phyloP scores from a whole-genome alignment of 2,888 invertebrate genomes.

The Metacarcinus magister region DNA sequence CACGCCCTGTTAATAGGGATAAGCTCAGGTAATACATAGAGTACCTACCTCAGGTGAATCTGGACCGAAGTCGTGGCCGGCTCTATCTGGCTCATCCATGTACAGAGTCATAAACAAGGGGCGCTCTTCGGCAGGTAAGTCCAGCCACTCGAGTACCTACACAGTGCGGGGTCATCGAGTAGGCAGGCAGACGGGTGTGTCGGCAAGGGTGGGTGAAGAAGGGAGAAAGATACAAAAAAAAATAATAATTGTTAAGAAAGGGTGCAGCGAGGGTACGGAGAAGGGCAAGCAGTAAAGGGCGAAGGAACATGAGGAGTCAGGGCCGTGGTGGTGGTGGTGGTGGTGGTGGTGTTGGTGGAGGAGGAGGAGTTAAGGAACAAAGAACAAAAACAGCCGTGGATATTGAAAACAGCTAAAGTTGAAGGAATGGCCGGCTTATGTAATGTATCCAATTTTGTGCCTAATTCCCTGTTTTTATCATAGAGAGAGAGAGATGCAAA shows the following conservation, averaged over 20 bases:
- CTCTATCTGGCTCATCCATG: constrained; percentile 84
- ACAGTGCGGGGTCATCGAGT: background rate
- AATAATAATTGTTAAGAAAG: background rate
- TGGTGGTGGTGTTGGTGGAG: background rate
- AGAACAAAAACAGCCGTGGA: background rate
- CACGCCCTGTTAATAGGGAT: background rate
- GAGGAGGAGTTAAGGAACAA: background rate
- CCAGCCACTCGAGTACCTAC: constrained; percentile 83
- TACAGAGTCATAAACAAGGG: constrained; percentile 84
- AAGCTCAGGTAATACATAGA: background rate
- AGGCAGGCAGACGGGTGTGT: background rate
- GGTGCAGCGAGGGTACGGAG: background rate
- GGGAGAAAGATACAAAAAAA: background rate
- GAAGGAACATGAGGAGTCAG: background rate
- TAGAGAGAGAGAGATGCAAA: background rate
- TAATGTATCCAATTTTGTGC: background rate
- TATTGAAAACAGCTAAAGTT: background rate
- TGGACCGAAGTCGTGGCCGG: constrained; percentile 83
- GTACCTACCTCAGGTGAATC: constrained; percentile 82
- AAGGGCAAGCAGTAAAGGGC: background rate
- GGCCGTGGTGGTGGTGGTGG: background rate
- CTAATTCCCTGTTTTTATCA: background rate
- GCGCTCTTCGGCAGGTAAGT: constrained; percentile 83
- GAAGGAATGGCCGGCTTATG: background rate
- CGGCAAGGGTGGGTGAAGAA: background rate